Conservation (phyloP, 2,888 invertebrate genomes). For the Brachyopa scutellaris region DNA sequence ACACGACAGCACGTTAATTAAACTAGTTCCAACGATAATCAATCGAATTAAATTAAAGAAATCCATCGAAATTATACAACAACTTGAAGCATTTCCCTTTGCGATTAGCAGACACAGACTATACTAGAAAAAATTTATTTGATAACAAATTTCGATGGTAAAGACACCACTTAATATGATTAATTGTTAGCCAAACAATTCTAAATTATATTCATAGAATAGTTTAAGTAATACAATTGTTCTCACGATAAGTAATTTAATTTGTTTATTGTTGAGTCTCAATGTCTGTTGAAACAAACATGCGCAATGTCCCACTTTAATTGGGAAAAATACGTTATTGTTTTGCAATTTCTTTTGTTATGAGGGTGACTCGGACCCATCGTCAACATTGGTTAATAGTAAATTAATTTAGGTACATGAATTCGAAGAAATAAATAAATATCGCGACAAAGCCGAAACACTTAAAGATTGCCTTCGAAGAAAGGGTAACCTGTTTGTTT, state of each 20-base stretch:
- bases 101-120: background rate
- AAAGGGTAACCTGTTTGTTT: background rate
- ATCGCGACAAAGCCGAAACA: background rate
- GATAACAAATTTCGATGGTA: background rate
- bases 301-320: background rate
- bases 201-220: background rate
- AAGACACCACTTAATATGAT: no score
- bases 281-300: no score
- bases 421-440: background rate
- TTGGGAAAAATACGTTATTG: background rate
- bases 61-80: background rate
- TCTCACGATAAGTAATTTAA: no score
- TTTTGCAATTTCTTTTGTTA: background rate
- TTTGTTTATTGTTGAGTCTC: no score
- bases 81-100: background rate
- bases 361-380: background rate
- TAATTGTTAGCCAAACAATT: background rate
- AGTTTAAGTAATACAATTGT: no score
- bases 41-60: background rate
- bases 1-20: no score
- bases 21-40: background rate
- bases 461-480: background rate
- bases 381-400: no score
- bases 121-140: background rate
- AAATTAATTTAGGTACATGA: background rate